Conservation (phyloP, 2,888 invertebrate genomes). For the Agapostemon virescens region DNA sequence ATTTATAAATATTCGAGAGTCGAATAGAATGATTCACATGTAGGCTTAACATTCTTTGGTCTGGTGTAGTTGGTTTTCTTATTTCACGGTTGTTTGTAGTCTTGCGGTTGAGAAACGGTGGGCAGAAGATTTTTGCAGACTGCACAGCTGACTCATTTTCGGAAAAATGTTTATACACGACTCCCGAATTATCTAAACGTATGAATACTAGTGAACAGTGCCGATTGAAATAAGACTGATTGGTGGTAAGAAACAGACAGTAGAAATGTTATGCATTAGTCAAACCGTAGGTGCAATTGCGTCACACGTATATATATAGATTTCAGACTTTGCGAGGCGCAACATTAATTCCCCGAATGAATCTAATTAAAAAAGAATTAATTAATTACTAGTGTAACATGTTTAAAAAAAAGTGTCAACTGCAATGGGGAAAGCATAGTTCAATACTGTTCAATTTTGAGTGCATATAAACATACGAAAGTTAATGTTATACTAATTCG, state of each 20-base stretch:
- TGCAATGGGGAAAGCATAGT: neutral
- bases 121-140: neutral
- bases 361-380: too few species aligned
- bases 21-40: too few species aligned
- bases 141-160: neutral
- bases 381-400: neutral
- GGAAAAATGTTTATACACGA: neutral
- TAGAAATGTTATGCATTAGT: slow-evolving; percentile 56
- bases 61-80: too few species aligned
- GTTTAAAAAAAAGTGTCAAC: neutral
- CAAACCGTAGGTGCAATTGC: slow-evolving; percentile 37
- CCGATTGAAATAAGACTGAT: slow-evolving; percentile 29
- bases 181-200: neutral
- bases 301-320: slow-evolving; percentile 22
- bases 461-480: neutral
- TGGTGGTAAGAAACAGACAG: slow-evolving; percentile 38
- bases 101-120: too few species aligned
- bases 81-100: too few species aligned
- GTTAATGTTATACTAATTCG: neutral
- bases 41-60: too few species aligned
- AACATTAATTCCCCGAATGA: neutral
- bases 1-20: too few species aligned
- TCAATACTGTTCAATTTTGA: neutral
- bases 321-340: neutral
- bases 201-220: neutral